Evolutionary conservation across 2,888 invertebrate genomes (phyloP), one percentile per base, ranked within the genome.

Genomic region (Barypeithes pellucidus): DNA sequence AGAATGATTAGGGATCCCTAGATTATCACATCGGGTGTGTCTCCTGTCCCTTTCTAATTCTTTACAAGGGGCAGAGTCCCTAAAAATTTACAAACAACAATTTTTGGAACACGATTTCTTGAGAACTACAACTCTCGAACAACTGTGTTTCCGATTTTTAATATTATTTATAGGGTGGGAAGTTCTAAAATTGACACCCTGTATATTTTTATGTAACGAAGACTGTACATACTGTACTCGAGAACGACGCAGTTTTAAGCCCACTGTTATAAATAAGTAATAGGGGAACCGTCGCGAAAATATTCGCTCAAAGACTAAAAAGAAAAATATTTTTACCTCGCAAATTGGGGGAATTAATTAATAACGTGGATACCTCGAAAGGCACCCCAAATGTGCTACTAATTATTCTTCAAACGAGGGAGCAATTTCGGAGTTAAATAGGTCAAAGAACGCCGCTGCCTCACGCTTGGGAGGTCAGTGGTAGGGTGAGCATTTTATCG

Each of bases 361-460:
- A 69, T 69, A 62, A 69, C 69, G 50, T 22, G 61, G 61, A 62
- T 52, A 69, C 62, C 62, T 67, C 59, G 47, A 36, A 20, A 60
- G 39, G 50, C 45, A 47, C 62, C 62, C 69, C 76, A 76, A 79
- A 79, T 77, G 78, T 77, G 75, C 78, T 79, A 82, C 83, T 84
- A 84, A 84, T 84, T 84, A 84, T 85, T 83, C 82, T 79, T 81
- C 80, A 84, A 84, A 84, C 83, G 83, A 82, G 81, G 81, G 81
- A 80, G 79, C 79, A 78, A 78, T 80, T 79, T 76, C 52, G 72
- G 79, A 22, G n/a, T 60, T 20, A 60, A 72, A 70, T 70, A 65
- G 69, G 57, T 66, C 67, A 67, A 61, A 72, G 70, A 70, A 67
- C 70, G 18, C 14, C 20, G 52, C 36, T 39, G 70, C 20, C 59